A percentile compares a stretch with the other conserved stretches of the same genome.
These are phyloP conservation scores for Trissolcus basalis DNA, from an alignment of 1,140 invertebrate species.

Conservation along the genomic window DNA sequence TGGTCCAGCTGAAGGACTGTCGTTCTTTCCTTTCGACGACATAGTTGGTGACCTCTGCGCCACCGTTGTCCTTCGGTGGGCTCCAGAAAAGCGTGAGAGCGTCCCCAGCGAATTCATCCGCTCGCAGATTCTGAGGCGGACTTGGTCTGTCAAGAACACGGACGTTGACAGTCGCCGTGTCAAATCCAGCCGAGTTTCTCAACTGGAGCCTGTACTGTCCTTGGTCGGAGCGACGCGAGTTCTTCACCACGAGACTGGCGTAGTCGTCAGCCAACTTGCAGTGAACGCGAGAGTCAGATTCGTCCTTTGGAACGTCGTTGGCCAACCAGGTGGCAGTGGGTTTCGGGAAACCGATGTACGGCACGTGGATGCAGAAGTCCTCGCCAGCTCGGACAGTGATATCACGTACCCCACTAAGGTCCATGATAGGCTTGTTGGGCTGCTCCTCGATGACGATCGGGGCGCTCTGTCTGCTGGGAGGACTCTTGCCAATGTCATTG, in stretches of 20 bases:
- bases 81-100: constrained; percentile 96
- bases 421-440: constrained; percentile 96
- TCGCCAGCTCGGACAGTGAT: constrained; percentile 98
- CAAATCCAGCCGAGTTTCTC: constrained; percentile 95
- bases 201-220: constrained; percentile 95
- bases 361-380: constrained; percentile 96
- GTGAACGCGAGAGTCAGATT: constrained; percentile 85
- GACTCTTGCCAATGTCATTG: constrained; percentile 95
- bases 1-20: constrained; percentile 88
- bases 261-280: constrained; percentile 91
- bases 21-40: constrained; percentile 96
- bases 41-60: constrained; percentile 96
- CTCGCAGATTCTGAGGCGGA: constrained; percentile 90
- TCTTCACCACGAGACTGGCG: constrained; percentile 92
- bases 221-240: constrained; percentile 91
- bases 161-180: constrained; percentile 95
- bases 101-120: constrained; percentile 96
- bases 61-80: constrained; percentile 96
- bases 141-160: constrained; percentile 93
- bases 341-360: constrained; percentile 95
- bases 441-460: constrained; percentile 94
- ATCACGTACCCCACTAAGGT: constrained; percentile 93
- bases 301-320: constrained; percentile 86
- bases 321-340: constrained; percentile 95
- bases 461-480: constrained; percentile 92